Conservation (phyloP, 2,113 vertebrate species). For the Pomatostomus ruficeps region DNA sequence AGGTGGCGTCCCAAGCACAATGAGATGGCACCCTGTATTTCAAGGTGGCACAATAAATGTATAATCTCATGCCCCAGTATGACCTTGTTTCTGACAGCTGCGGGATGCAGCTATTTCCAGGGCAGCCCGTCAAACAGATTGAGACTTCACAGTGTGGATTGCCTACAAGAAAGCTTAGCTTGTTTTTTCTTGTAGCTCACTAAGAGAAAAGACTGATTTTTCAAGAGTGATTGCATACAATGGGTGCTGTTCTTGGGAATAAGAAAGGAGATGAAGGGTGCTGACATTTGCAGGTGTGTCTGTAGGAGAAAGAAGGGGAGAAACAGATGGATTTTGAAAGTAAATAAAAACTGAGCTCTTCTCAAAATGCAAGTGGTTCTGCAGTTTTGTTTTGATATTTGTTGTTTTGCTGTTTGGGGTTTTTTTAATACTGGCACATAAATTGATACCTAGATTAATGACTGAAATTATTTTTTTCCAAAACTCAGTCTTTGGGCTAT, state of each 20-base stretch:
- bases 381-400: not conserved
- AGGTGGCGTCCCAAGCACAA: not conserved
- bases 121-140: not conserved
- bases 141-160: not conserved
- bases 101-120: not conserved
- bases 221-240: not conserved
- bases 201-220: not conserved
- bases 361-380: not conserved
- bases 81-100: not conserved
- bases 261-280: not conserved
- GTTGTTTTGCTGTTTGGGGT: fast-evolving
- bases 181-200: not conserved
- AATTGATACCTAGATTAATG: not conserved
- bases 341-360: not conserved
- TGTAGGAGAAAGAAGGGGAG: not conserved
- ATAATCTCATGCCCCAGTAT: not conserved
- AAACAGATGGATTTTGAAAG: not conserved
- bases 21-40: not conserved
- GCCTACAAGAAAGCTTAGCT: not conserved
- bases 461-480: not conserved
- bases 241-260: not conserved
- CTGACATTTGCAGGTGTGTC: not conserved
- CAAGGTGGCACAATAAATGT: not conserved
- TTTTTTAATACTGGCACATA: not conserved
- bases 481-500: not conserved